Evolutionary conservation across 2,888 invertebrate genomes (phyloP).

Genomic region (Acleris emargana): DNA sequence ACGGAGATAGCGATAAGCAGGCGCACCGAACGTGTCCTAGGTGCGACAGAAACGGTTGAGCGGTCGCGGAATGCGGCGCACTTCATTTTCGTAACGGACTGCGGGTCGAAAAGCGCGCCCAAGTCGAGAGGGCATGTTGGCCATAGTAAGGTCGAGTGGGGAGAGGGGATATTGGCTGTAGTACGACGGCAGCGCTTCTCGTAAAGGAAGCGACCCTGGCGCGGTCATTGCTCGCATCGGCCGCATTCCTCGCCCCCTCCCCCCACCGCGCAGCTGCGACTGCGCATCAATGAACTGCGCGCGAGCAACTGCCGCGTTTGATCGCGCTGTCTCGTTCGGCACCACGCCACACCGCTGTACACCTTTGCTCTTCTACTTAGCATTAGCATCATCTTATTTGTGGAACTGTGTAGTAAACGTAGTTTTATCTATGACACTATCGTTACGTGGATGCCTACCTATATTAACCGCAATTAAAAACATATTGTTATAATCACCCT

Average conservation of each 20-base stretch:
- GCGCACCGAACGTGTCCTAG: slow-evolving; percentile 37
- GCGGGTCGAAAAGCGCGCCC: slow-evolving; percentile 77
- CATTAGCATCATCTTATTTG: slow-evolving; percentile 14
- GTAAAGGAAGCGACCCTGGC: slow-evolving; percentile 84
- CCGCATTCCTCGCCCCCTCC: slow-evolving; percentile 77
- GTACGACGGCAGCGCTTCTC: slow-evolving; percentile 81
- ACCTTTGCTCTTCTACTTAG: slow-evolving; percentile 49
- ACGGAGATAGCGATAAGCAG: slow-evolving; percentile 41
- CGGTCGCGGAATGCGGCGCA: slow-evolving; percentile 79
- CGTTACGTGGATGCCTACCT: too few species aligned
- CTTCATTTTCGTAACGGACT: slow-evolving; percentile 83
- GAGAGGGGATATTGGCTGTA: slow-evolving; percentile 67
- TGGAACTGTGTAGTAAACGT: too few species aligned
- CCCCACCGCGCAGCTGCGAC: slow-evolving; percentile 63
- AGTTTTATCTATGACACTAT: too few species aligned
- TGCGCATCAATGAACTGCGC: slow-evolving; percentile 82
- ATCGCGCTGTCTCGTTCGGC: slow-evolving; percentile 63
- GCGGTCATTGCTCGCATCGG: slow-evolving; percentile 83
- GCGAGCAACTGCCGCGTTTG: slow-evolving; percentile 69
- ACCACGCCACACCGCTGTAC: slow-evolving; percentile 45
- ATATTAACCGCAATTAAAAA: too few species aligned
- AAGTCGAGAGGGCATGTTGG: slow-evolving; percentile 56
- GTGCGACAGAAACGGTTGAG: slow-evolving; percentile 65
- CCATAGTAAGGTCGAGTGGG: slow-evolving; percentile 65
- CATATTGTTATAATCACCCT: too few species aligned